Evolutionary conservation across 1,140 invertebrate genomes (phyloP).

Genomic region (Solen grandis): DNA sequence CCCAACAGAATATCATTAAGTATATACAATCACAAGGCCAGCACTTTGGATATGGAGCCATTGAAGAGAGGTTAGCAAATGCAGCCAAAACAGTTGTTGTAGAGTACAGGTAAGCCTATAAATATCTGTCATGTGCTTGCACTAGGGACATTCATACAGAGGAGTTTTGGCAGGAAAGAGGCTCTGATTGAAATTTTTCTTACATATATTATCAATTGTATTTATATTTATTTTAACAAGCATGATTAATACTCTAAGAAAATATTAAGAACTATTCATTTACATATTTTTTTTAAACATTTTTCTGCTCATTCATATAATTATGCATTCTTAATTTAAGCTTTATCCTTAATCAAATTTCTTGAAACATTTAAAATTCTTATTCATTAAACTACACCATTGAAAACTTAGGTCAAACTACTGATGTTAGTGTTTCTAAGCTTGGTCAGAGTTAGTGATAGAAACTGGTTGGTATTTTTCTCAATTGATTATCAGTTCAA

Average conservation of each 20-base stretch:
- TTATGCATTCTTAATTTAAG: too few relatives aligned
- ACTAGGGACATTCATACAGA: too few relatives aligned
- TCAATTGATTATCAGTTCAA: too few relatives aligned
- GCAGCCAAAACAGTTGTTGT: constrained; percentile 50
- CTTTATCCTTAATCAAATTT: too few relatives aligned
- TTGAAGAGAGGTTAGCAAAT: background rate
- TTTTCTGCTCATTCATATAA: background rate
- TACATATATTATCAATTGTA: background rate
- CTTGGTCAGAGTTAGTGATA: too few relatives aligned
- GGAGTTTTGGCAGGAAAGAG: too few relatives aligned
- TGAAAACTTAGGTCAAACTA: too few relatives aligned
- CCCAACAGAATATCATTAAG: constrained; percentile 51
- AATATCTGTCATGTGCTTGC: too few relatives aligned
- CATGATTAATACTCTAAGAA: background rate
- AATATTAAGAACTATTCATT: background rate
- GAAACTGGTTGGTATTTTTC: too few relatives aligned
- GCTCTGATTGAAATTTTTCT: background rate
- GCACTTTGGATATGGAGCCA: constrained; percentile 43
- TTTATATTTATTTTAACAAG: background rate
- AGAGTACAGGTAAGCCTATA: constrained; percentile 69
- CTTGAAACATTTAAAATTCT: too few relatives aligned
- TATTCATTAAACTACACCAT: too few relatives aligned
- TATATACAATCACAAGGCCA: constrained; percentile 36
- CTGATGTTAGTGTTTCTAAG: too few relatives aligned
- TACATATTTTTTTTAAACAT: background rate